Conservation (phyloP, 2,113 vertebrate species). For the Anthoscopus minutus region DNA sequence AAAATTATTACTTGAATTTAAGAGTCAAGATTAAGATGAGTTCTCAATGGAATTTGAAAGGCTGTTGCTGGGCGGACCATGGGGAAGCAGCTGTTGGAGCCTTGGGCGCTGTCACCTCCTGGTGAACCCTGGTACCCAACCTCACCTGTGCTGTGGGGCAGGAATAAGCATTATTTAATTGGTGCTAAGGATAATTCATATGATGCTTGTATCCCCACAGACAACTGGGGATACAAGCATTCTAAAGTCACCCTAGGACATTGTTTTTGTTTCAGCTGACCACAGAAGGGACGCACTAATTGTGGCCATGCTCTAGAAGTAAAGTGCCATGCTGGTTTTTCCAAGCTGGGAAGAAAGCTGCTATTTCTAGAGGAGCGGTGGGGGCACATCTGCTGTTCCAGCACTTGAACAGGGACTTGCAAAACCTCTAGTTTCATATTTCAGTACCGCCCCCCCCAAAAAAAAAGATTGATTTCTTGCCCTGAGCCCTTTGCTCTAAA, state of each 20-base stretch:
- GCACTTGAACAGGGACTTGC: not conserved
- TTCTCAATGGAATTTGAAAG: not conserved
- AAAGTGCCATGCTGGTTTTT: not conserved
- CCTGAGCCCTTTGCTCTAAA: slow-evolving; percentile 19
- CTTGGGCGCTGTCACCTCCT: not conserved
- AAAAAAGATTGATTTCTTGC: not conserved
- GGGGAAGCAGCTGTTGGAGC: not conserved
- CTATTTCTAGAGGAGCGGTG: not conserved
- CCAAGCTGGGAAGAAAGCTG: not conserved
- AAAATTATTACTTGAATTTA: not conserved
- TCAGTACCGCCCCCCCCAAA: not conserved
- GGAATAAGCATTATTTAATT: not conserved
- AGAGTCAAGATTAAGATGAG: too few species aligned
- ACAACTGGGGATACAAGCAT: fast-evolving
- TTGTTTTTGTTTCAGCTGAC: not conserved
- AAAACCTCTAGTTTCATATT: not conserved
- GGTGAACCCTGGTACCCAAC: not conserved
- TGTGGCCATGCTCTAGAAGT: not conserved
- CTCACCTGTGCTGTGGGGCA: not conserved
- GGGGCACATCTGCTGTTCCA: not conserved
- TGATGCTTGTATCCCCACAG: not conserved
- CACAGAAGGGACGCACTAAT: not conserved
- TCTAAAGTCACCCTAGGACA: not conserved
- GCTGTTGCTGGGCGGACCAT: not conserved
- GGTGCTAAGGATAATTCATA: not conserved